These are phyloP conservation scores for Encarsia formosa DNA, from an alignment of 2,888 invertebrate species.

Conservation along the genomic window DNA sequence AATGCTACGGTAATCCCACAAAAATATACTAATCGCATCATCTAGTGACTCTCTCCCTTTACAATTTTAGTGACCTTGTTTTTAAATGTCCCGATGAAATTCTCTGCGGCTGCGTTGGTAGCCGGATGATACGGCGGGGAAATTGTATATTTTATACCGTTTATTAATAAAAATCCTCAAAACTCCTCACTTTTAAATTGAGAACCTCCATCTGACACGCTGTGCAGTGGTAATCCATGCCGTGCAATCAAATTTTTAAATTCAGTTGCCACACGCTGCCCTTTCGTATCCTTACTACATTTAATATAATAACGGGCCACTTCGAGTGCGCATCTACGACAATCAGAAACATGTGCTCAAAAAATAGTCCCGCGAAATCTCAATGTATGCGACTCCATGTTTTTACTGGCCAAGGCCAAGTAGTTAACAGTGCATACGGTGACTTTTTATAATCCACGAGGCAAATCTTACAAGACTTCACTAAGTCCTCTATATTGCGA, in stretches of 20 bases:
- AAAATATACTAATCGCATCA: not conserved
- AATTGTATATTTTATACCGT: not conserved
- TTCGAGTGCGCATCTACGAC: slow-evolving; percentile 31
- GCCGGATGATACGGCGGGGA: not conserved
- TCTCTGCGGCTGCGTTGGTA: not conserved
- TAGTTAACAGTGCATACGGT: slow-evolving; percentile 18
- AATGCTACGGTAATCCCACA: not conserved
- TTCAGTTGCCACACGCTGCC: not conserved
- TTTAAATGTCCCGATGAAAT: too few relatives aligned
- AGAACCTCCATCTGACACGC: not conserved
- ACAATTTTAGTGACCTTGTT: not conserved
- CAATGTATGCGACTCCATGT: slow-evolving; percentile 28
- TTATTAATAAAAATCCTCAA: too few relatives aligned
- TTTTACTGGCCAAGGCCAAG: slow-evolving; percentile 7
- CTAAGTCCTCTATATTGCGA: slow-evolving; percentile 20
- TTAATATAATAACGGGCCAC: slow-evolving; percentile 10
- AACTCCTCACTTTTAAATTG: not conserved
- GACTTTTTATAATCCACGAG: slow-evolving; percentile 14
- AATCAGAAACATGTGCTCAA: slow-evolving; percentile 27
- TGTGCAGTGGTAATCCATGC: not conserved
- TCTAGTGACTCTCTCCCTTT: not conserved
- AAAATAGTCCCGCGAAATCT: slow-evolving; percentile 21
- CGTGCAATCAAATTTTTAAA: not conserved
- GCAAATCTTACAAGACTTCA: slow-evolving; percentile 19
- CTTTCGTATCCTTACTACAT: not conserved